These are phyloP conservation scores for Calypte anna DNA, from an alignment of 2,113 vertebrate species.

Conservation along the genomic window DNA sequence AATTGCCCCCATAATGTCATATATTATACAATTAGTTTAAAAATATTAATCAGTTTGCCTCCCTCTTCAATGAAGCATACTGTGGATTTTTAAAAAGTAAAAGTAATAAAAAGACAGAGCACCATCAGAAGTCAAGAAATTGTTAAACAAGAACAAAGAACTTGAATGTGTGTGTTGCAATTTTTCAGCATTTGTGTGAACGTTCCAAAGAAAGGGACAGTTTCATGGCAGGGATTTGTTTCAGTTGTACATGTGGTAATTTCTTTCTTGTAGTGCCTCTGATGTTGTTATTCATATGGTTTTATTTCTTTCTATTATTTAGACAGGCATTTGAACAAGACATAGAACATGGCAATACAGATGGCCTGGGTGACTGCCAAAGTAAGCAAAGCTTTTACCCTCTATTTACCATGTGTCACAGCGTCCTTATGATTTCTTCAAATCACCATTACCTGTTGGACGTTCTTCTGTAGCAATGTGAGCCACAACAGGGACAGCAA, in stretches of 20 bases:
- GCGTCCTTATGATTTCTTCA: conserved; percentile 44
- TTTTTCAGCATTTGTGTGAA: not conserved
- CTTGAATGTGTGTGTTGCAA: not conserved
- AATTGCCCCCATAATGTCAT: not conserved
- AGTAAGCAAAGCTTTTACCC: conserved; percentile 90
- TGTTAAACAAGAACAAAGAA: not conserved
- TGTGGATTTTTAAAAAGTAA: not conserved
- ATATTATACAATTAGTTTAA: not conserved
- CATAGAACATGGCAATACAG: conserved; percentile 95
- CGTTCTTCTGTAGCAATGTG: not conserved
- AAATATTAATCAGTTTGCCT: not conserved
- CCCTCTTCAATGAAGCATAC: not conserved
- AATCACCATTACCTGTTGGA: not conserved
- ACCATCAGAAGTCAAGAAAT: not conserved
- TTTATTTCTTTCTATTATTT: conserved; percentile 82
- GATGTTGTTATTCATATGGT: conserved; percentile 68
- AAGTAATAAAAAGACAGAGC: not conserved
- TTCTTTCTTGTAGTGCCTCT: conserved; percentile 22
- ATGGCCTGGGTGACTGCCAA: conserved; percentile 99
- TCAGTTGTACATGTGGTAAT: not conserved
- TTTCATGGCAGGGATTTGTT: not conserved
- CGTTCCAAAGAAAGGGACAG: not conserved
- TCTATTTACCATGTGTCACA: conserved; percentile 69
- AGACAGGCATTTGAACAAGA: conserved; percentile 97
- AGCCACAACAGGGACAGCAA: conserved; percentile 21